Conservation (phyloP, 2,113 vertebrate genomes). For the Toxotes jaculatrix region DNA sequence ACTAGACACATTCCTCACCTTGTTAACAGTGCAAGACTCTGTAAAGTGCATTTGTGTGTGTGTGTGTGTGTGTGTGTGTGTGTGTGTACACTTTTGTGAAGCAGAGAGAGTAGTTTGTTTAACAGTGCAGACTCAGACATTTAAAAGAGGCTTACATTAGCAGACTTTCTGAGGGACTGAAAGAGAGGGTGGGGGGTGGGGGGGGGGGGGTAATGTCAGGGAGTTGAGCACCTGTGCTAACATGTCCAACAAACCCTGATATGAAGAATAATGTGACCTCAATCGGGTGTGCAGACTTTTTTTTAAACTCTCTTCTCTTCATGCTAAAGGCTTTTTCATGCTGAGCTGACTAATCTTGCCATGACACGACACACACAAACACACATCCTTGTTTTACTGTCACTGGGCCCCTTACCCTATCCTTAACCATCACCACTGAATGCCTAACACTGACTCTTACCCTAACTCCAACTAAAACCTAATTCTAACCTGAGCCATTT, state of each 20-base stretch:
- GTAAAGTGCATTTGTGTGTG: slow-evolving; percentile 36
- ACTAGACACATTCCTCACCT: slow-evolving; percentile 74
- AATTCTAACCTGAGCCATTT: too few relatives aligned
- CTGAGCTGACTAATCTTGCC: slow-evolving; percentile 7
- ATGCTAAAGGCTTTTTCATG: slow-evolving; percentile 19
- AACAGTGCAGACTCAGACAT: slow-evolving; percentile 55
- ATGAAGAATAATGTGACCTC: slow-evolving; percentile 67
- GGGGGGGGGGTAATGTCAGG: slow-evolving; percentile 53
- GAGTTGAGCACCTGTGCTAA: slow-evolving; percentile 77
- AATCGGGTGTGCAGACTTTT: slow-evolving; percentile 1
- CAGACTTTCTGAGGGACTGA: slow-evolving; percentile 27
- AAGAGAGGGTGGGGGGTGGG: not conserved
- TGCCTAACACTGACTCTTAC: too few relatives aligned
- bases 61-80: slow-evolving; percentile 20
- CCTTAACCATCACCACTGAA: too few relatives aligned
- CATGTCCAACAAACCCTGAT: slow-evolving; percentile 67
- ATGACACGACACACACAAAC: too few relatives aligned
- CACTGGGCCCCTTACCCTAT: too few relatives aligned
- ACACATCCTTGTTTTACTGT: too few relatives aligned
- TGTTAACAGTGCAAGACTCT: slow-evolving; percentile 63
- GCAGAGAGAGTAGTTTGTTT: slow-evolving; percentile 52
- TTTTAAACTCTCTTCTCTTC: not conserved
- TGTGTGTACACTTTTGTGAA: slow-evolving; percentile 26
- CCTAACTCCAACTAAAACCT: too few relatives aligned
- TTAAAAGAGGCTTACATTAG: slow-evolving; percentile 53